These are phyloP conservation scores for Bradynema listronoti DNA, from an alignment of 1,140 invertebrate genomes.

Conservation along the genomic window DNA sequence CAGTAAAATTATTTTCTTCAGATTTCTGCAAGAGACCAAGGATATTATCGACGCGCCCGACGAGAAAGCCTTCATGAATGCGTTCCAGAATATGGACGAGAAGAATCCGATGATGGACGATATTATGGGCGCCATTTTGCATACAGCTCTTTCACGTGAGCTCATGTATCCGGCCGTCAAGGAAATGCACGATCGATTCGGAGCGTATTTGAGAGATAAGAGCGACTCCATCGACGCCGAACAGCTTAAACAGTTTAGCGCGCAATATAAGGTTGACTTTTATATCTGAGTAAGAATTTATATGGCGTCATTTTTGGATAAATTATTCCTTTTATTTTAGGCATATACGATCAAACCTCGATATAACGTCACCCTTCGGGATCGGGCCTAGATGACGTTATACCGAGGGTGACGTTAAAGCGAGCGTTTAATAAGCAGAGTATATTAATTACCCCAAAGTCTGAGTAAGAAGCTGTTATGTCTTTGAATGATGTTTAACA, in stretches of 20 bases:
- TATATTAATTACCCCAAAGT: no score
- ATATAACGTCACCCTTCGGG: no score
- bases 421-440: no score
- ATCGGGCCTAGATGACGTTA: no score
- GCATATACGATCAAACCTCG: no score
- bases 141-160: constrained; percentile 30
- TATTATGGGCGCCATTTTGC: constrained; percentile 24
- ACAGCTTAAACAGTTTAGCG: constrained; percentile 14
- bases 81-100: constrained; percentile 15
- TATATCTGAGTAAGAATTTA: no score
- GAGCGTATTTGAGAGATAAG: constrained; percentile 19
- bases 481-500: no score
- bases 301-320: no score
- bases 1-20: constrained; percentile 8
- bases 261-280: constrained; percentile 28
- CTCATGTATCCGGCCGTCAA: constrained; percentile 34
- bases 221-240: constrained; percentile 15
- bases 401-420: no score
- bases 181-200: constrained; percentile 26
- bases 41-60: constrained; percentile 1
- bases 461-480: no score
- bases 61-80: constrained; percentile 21
- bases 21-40: constrained; percentile 8
- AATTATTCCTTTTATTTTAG: no score
- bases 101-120: constrained; percentile 17